Conservation (phyloP, 1,140 invertebrate species). For the Trialeurodes vaporariorum region DNA sequence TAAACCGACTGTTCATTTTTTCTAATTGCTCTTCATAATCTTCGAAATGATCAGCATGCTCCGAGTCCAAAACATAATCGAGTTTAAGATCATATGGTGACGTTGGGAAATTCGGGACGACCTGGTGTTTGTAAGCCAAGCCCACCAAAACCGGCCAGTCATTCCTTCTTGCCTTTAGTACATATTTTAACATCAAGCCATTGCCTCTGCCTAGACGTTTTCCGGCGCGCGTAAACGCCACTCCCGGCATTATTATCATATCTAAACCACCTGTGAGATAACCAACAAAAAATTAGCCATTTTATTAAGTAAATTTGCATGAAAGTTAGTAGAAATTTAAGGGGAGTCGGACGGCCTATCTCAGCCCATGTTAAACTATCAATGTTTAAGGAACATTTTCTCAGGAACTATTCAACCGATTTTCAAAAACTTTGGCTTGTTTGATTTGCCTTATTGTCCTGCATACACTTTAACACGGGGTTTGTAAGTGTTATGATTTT, state of each 20-base stretch:
- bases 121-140: not conserved
- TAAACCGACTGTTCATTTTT: not conserved
- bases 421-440: no score
- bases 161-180: not conserved
- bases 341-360: no score
- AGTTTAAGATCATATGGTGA: not conserved
- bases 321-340: no score
- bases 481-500: no score
- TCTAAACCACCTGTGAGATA: not conserved
- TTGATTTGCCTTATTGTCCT: no score
- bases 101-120: not conserved
- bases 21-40: not conserved
- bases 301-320: no score
- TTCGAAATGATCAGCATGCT: not conserved
- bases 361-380: no score
- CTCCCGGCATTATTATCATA: not conserved
- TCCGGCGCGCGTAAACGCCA: not conserved
- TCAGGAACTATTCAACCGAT: no score
- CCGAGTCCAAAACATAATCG: not conserved
- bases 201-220: not conserved
- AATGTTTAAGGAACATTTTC: no score
- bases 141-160: not conserved
- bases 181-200: not conserved
- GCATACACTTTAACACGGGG: no score
- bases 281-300: no score